Conservation (phyloP, 2,113 vertebrate species). For the Platichthys flesus region DNA sequence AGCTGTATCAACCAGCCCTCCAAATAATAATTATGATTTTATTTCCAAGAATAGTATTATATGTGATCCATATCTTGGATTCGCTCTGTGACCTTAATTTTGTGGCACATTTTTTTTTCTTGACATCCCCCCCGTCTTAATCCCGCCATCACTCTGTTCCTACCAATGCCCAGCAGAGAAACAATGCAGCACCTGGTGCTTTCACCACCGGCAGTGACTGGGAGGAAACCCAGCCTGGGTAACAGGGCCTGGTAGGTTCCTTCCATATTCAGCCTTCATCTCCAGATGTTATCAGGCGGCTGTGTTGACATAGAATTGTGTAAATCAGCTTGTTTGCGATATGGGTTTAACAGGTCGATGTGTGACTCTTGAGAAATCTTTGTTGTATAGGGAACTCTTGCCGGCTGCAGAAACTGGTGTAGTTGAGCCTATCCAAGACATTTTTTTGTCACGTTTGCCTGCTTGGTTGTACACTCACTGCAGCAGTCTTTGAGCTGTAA, state of each 20-base stretch:
- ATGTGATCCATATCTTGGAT: not conserved
- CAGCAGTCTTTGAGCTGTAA: conserved; percentile 16
- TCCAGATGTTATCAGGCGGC: conserved; percentile 45
- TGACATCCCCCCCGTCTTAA: conserved; percentile 25
- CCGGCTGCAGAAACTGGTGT: conserved; percentile 35
- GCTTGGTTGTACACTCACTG: conserved; percentile 19
- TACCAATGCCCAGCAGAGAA: conserved; percentile 22
- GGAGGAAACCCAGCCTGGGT: conserved; percentile 14
- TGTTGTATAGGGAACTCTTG: conserved; percentile 46
- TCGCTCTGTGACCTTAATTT: not conserved
- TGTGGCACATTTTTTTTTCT: not conserved
- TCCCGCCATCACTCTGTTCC: conserved; percentile 12
- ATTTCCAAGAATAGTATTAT: not conserved
- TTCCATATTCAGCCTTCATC: conserved; percentile 49
- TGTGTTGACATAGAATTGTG: conserved; percentile 65
- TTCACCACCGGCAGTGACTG: conserved; percentile 27
- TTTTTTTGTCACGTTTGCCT: conserved; percentile 36
- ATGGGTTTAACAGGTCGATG: conserved; percentile 52
- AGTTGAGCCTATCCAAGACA: not conserved
- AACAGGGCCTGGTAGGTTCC: conserved; percentile 23
- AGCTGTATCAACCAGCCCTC: too few species aligned
- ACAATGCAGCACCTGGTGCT: conserved; percentile 57
- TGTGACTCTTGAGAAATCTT: conserved; percentile 34
- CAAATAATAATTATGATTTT: too few species aligned
- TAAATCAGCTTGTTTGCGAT: conserved; percentile 64